phyloP scores from a whole-genome alignment of 2,888 invertebrate species.

The Caenorhabditis sinica region DNA sequence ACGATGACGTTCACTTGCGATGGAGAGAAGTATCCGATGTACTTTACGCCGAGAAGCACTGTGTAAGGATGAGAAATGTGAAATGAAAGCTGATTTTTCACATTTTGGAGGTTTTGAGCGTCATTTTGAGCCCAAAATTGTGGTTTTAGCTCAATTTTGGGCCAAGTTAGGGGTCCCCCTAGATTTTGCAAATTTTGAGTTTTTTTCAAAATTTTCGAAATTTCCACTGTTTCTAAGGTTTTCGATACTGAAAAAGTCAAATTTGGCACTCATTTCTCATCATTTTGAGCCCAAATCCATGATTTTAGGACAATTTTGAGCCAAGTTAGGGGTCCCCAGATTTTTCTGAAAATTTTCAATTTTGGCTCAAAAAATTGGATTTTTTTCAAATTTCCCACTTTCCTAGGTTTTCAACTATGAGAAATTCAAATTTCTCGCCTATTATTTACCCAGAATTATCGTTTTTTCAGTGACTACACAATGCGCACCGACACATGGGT shows the following conservation, averaged over 20 bases:
- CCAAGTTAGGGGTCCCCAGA: not conserved
- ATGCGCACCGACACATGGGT: constrained; percentile 37
- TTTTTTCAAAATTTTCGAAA: too few relatives aligned
- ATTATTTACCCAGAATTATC: not conserved
- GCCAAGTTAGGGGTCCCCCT: too few relatives aligned
- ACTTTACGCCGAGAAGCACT: constrained; percentile 30
- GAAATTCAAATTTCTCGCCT: constrained; percentile 1
- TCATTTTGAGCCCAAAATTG: not conserved
- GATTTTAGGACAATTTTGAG: too few relatives aligned
- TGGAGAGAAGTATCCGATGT: constrained; percentile 37
- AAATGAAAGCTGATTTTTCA: constrained; percentile 9
- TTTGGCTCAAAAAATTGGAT: too few relatives aligned
- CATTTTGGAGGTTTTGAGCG: not conserved
- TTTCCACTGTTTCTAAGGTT: too few relatives aligned
- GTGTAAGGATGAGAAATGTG: constrained; percentile 15
- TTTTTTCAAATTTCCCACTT: too few relatives aligned
- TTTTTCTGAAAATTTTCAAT: too few relatives aligned
- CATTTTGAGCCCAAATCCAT: not conserved
- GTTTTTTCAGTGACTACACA: constrained; percentile 43
- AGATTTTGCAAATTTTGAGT: too few relatives aligned
- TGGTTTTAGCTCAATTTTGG: not conserved
- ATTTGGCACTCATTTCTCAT: not conserved
- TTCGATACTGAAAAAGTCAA: not conserved
- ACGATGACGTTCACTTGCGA: constrained; percentile 29
- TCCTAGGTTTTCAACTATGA: not conserved